Evolutionary conservation across 2,113 vertebrate species (phyloP).

Genomic region (Clarias macrocephalus): DNA sequence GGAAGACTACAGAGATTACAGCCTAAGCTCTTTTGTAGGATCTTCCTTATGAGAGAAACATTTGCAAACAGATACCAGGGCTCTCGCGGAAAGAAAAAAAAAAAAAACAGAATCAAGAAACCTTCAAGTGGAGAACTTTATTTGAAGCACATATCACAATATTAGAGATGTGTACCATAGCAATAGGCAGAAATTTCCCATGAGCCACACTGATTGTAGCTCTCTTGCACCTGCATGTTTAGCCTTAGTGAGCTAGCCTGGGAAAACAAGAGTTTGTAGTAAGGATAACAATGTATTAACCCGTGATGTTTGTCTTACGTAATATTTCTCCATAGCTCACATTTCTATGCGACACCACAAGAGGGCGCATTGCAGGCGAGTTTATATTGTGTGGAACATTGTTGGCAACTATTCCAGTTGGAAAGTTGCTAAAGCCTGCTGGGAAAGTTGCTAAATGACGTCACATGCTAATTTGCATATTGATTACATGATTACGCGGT

Average conservation of each 20-base stretch:
- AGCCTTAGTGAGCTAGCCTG: background rate
- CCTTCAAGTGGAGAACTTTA: background rate
- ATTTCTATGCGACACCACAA: too few species aligned
- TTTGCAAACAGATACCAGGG: slow-evolving; percentile 53
- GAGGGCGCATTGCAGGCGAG: too few species aligned
- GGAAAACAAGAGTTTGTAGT: background rate
- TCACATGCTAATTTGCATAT: too few species aligned
- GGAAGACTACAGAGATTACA: slow-evolving; percentile 71
- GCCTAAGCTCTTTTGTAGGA: slow-evolving; percentile 59
- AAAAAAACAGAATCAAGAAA: background rate
- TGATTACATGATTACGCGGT: too few species aligned
- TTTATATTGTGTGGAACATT: too few species aligned
- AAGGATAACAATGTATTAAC: background rate
- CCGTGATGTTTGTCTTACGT: background rate
- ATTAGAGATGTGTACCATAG: background rate
- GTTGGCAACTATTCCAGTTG: too few species aligned
- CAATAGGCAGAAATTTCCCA: background rate
- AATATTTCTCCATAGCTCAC: too few species aligned
- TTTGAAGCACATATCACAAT: background rate
- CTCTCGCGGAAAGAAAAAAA: too few species aligned
- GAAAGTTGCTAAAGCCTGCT: too few species aligned
- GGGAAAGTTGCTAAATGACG: too few species aligned
- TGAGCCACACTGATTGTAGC: background rate
- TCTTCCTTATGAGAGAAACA: slow-evolving; percentile 58
- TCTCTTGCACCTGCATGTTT: background rate